Evolutionary conservation across 2,113 vertebrate genomes (phyloP), one percentile per base, ranked within the genome.

Genomic region (Daphoenositta chrysoptera): DNA sequence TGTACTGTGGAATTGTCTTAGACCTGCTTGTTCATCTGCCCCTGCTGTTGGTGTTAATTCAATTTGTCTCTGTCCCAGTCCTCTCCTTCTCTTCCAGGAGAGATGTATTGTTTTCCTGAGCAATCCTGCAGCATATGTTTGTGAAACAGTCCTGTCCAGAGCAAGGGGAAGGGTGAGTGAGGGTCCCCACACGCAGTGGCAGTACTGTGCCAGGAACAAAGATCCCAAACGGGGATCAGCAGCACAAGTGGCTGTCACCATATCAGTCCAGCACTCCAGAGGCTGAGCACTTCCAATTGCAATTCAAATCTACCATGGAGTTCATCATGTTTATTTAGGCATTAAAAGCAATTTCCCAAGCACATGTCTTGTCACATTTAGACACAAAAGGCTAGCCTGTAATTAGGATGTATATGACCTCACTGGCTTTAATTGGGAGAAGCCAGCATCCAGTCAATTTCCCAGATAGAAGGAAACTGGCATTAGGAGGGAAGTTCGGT

Each of bases 321-420:
- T 94, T 96, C 96, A 94, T 81, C 76, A 30, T 92, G 47, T 94
- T 96, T 94, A 95, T 82, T 89, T 96, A 94, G 83, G 79, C 93
- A 84, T 93, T 94, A 88, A 95, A 97, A 96, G 91, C 91, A 94
- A 87, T 95, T 93, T 95, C 45, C 94, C 96, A 87, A 93, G 91
- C 96, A 95, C 93, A 94, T 96, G 82, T 88, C 90, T 97, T 97
- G 82, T 96, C 96, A 95, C 90, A 97, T 93, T 97, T 95, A 96
- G 93, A 97, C 79, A 96, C 87, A 97, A 95, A 92, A 95, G 94
- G 77, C 93, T 95, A 76, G 93, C 70, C 88, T 94, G 51, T 96
- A 97, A 97, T 96, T 97, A 97, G 97, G 87, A 97, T 44, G 30
- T 87, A 82, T 83, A 91, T 95, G 96, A 96, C 94, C 92, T 97